phyloP scores from a whole-genome alignment of 2,888 invertebrate species.

The Isoperla grammatica region DNA sequence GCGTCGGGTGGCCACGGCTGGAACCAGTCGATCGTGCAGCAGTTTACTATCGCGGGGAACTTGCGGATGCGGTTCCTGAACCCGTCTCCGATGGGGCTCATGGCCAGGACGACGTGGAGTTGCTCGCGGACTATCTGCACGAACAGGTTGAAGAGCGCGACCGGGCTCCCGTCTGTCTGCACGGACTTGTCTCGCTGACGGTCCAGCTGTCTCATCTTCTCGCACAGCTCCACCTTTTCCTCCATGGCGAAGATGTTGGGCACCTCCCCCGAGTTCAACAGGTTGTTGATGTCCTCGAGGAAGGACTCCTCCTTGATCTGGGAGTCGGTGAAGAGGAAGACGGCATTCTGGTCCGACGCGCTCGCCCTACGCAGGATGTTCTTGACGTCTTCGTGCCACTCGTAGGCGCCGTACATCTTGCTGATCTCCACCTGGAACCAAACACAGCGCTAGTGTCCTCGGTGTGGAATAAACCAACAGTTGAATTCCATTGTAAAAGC shows the following conservation, averaged over 20 bases:
- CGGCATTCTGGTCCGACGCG: conserved; percentile 77
- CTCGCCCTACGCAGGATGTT: conserved; percentile 72
- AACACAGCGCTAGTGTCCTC: too few relatives aligned
- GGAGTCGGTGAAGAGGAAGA: conserved; percentile 85
- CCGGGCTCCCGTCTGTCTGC: conserved; percentile 87
- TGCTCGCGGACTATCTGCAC: conserved; percentile 80
- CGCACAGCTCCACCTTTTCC: conserved; percentile 84
- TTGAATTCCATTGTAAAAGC: too few relatives aligned
- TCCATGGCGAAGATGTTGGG: conserved; percentile 83
- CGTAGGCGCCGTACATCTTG: conserved; percentile 71
- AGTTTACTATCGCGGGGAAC: conserved; percentile 89
- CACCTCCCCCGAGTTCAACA: conserved; percentile 89
- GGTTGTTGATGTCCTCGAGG: conserved; percentile 86
- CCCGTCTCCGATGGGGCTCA: conserved; percentile 86
- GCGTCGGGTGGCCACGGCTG: conserved; percentile 96
- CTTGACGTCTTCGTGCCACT: conserved; percentile 92
- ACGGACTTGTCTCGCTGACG: conserved; percentile 77
- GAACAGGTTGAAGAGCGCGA: conserved; percentile 87
- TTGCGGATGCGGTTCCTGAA: conserved; percentile 78
- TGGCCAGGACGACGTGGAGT: conserved; percentile 79
- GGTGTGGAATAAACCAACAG: too few relatives aligned
- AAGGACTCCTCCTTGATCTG: conserved; percentile 93
- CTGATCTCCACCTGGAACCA: conserved; percentile 87
- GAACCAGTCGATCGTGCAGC: conserved; percentile 96
- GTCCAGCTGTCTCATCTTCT: conserved; percentile 85